These are phyloP conservation scores for Caenorhabditis angaria DNA, from an alignment of 2,888 invertebrate genomes.

Conservation along the genomic window DNA sequence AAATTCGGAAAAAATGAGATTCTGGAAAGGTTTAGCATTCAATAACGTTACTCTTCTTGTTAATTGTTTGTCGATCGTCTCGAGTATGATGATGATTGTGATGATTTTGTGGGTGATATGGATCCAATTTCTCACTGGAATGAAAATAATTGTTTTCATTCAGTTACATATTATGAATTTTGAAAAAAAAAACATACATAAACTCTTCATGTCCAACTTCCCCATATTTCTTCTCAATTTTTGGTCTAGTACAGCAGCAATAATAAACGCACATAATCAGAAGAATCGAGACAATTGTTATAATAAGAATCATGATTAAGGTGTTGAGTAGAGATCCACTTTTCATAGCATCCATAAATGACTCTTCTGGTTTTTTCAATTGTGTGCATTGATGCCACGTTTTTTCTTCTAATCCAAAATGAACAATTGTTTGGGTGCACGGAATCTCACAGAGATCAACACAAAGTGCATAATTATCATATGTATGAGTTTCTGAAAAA, in stretches of 20 bases:
- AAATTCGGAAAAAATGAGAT: background rate
- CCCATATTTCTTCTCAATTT: conserved; percentile 23
- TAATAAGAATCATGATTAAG: conserved; percentile 15
- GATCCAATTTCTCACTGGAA: conserved; percentile 20
- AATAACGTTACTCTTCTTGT: conserved; percentile 30
- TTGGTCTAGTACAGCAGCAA: conserved; percentile 28
- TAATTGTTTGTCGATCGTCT: conserved; percentile 30
- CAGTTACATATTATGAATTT: too few species aligned
- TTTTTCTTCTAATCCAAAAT: conserved; percentile 16
- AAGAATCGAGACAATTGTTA: conserved; percentile 25
- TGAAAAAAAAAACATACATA: conserved; percentile 16
- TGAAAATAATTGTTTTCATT: conserved; percentile 1
- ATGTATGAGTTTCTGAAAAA: conserved; percentile 37
- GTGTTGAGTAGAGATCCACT: conserved; percentile 19
- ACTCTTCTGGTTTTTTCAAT: conserved; percentile 33
- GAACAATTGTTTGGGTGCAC: conserved; percentile 32
- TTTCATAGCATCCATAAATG: conserved; percentile 31
- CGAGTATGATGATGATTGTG: conserved; percentile 3
- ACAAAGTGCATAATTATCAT: conserved; percentile 20
- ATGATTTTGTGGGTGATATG: background rate
- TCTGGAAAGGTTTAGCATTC: conserved; percentile 6
- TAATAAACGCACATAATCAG: conserved; percentile 26
- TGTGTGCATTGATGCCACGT: conserved; percentile 33
- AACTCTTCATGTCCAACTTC: conserved; percentile 31
- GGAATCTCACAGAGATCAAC: conserved; percentile 21